These are phyloP conservation scores for Hesperia comma DNA, from an alignment of 2,888 invertebrate genomes.

Conservation along the genomic window DNA sequence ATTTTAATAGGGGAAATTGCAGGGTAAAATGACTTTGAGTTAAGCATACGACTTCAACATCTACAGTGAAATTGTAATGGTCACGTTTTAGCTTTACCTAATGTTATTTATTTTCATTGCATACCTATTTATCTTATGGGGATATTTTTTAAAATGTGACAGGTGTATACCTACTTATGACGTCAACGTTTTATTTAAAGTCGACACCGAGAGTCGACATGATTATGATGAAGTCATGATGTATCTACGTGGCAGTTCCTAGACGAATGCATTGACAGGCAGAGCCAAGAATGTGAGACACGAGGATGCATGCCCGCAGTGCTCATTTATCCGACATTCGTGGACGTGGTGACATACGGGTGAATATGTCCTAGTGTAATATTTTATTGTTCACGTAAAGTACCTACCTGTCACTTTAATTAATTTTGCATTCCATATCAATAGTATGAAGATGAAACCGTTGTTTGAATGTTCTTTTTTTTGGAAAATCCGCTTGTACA, in stretches of 20 bases:
- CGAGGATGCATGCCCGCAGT: slow-evolving; percentile 7
- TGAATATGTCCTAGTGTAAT: neutral
- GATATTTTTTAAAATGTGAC: neutral
- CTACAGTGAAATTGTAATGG: too few species aligned
- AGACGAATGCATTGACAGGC: slow-evolving; percentile 8
- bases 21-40: too few species aligned
- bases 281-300: slow-evolving; percentile 21
- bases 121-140: too few species aligned
- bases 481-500: too few species aligned
- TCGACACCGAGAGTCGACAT: neutral
- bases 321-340: slow-evolving; percentile 10
- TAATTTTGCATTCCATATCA: neutral
- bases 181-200: neutral
- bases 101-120: too few species aligned
- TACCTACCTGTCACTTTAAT: neutral
- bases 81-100: too few species aligned
- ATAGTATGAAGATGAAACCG: too few species aligned
- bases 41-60: too few species aligned
- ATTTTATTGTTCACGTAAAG: neutral
- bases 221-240: neutral
- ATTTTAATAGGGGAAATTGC: too few species aligned
- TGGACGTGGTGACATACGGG: slow-evolving; percentile 9
- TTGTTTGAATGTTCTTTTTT: neutral
- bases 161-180: neutral
- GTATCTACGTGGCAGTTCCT: slow-evolving; percentile 1